A percentile compares a stretch with the other conserved stretches of the same genome.
phyloP scores from a whole-genome alignment of 2,888 invertebrate genomes.

The Ormia ochracea region DNA sequence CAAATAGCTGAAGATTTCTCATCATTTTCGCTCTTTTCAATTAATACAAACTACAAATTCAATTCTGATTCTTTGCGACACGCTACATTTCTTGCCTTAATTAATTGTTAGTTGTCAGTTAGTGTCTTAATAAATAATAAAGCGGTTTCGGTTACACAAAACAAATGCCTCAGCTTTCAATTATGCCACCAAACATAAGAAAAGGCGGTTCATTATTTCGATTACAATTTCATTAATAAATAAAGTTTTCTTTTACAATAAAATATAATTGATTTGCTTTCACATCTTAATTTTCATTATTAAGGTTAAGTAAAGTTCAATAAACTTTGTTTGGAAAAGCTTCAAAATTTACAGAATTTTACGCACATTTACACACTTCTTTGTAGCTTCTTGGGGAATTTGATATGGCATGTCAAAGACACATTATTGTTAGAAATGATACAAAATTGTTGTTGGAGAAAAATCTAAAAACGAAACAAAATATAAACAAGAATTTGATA shows the following conservation, averaged over 20 bases:
- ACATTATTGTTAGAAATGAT: slow-evolving; percentile 38
- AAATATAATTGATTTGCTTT: neutral
- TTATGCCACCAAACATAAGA: neutral
- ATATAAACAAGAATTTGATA: slow-evolving; percentile 1
- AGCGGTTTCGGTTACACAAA: too few species aligned
- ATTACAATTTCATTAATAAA: neutral
- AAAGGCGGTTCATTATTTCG: neutral
- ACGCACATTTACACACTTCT: neutral
- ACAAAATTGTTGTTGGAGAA: neutral
- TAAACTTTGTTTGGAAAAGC: slow-evolving; percentile 30
- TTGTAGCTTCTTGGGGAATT: slow-evolving; percentile 14
- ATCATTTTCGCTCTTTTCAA: too few species aligned
- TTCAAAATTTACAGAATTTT: neutral
- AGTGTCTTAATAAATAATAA: too few species aligned
- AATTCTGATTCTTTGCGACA: too few species aligned
- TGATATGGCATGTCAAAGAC: slow-evolving; percentile 37
- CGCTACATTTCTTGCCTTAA: too few species aligned
- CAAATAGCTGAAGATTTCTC: too few species aligned
- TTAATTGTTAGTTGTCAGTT: too few species aligned
- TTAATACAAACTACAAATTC: too few species aligned
- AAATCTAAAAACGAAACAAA: slow-evolving; percentile 2
- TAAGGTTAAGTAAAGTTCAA: slow-evolving; percentile 38
- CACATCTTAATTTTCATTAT: neutral
- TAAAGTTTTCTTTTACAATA: slow-evolving; percentile 4
- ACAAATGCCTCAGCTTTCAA: too few species aligned